These are phyloP conservation scores for Daboia siamensis DNA, from an alignment of 2,113 vertebrate species.

Conservation along the genomic window DNA sequence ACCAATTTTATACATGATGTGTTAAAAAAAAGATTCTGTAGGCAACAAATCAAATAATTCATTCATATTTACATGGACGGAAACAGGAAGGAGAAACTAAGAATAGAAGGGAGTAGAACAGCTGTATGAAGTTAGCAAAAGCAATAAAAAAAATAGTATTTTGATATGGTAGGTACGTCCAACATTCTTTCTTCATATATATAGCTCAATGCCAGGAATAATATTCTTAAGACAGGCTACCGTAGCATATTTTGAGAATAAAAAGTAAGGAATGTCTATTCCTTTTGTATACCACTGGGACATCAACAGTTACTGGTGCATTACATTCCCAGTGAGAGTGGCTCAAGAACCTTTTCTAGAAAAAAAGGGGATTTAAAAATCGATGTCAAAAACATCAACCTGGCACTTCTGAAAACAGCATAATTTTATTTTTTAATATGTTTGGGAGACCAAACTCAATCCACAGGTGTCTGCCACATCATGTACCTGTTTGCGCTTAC, in stretches of 20 bases:
- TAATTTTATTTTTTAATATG: background rate
- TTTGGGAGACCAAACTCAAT: background rate
- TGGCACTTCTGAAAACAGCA: background rate
- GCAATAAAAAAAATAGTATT: background rate
- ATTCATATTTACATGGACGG: background rate
- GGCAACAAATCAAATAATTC: background rate
- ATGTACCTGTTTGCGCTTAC: background rate
- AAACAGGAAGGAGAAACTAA: background rate
- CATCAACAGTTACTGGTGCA: background rate
- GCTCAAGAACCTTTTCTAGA: background rate
- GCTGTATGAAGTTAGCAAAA: background rate
- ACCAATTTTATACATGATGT: background rate
- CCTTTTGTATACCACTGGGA: background rate
- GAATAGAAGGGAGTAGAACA: background rate
- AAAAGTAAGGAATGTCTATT: conserved; percentile 15
- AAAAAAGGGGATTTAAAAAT: conserved; percentile 26
- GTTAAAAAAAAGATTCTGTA: background rate
- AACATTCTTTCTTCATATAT: conserved; percentile 30
- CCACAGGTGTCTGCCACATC: background rate
- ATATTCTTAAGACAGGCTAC: conserved; percentile 52
- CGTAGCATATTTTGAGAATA: conserved; percentile 49
- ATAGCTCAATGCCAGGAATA: conserved; percentile 39
- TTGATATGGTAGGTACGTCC: background rate
- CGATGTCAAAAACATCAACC: conserved; percentile 18
- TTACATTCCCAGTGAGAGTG: background rate